Conservation (phyloP, 1,140 invertebrate species). For the Aphidius gifuensis region DNA sequence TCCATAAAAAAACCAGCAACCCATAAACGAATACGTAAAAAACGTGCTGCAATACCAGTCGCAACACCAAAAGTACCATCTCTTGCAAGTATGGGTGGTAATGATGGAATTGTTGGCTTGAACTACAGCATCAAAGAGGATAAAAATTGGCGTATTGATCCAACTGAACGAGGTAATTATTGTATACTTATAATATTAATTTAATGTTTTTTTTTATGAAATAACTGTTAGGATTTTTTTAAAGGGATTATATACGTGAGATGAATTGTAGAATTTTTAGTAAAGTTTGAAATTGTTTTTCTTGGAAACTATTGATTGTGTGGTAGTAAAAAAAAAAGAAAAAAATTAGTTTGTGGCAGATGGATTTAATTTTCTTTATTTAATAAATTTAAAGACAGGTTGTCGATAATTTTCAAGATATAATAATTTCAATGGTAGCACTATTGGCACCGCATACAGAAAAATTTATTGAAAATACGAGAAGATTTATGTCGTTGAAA, state of each 20-base stretch:
- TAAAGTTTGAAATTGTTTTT: background rate
- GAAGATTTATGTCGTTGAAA: background rate
- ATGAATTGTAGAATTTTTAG: too few species aligned
- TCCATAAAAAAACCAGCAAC: slow-evolving; percentile 69
- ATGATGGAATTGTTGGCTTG: slow-evolving; percentile 43
- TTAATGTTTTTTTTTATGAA: background rate
- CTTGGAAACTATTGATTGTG: background rate
- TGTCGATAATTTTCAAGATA: too few species aligned
- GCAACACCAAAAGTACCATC: slow-evolving; percentile 78
- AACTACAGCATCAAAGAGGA: slow-evolving; percentile 51
- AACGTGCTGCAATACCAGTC: slow-evolving; percentile 75
- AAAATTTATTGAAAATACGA: too few species aligned
- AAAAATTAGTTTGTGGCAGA: too few species aligned
- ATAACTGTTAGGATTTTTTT: slow-evolving; percentile 3
- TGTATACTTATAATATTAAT: slow-evolving; percentile 5
- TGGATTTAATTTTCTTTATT: too few species aligned
- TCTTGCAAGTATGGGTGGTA: slow-evolving; percentile 47
- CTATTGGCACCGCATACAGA: too few species aligned
- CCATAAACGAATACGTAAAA: slow-evolving; percentile 77
- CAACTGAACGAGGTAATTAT: slow-evolving; percentile 44
- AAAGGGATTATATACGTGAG: too few species aligned
- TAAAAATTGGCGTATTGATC: slow-evolving; percentile 49
- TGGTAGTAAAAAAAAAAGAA: too few species aligned
- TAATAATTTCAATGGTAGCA: too few species aligned
- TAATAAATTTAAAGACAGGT: too few species aligned